These are phyloP conservation scores for Procambarus clarkii DNA, from an alignment of 1,140 invertebrate species.

Conservation along the genomic window DNA sequence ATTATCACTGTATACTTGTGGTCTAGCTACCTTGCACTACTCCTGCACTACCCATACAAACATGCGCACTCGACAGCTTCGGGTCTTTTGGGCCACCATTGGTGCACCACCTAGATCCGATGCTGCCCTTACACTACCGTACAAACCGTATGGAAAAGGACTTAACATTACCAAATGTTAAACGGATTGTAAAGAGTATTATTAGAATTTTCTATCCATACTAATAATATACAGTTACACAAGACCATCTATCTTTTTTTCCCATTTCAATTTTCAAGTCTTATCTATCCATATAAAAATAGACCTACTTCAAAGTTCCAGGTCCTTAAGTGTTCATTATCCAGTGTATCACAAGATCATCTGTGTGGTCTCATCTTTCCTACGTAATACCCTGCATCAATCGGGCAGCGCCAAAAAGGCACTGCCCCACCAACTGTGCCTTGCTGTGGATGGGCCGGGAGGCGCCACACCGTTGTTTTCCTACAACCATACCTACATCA, in stretches of 20 bases:
- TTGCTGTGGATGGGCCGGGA: conserved; percentile 46
- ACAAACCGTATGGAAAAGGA: conserved; percentile 71
- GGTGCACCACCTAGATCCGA: conserved; percentile 40
- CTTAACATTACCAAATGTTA: conserved; percentile 66
- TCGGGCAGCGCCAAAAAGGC: conserved; percentile 16
- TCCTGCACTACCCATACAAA: conserved; percentile 71
- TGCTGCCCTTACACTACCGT: conserved; percentile 66
- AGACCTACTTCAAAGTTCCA: conserved; percentile 69
- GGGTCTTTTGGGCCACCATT: conserved; percentile 48
- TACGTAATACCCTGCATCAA: conserved; percentile 69
- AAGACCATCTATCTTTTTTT: conserved; percentile 65
- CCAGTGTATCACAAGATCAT: conserved; percentile 69
- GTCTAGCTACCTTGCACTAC: conserved; percentile 72
- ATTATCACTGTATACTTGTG: conserved; percentile 73
- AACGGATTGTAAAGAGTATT: conserved; percentile 70
- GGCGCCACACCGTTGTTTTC: conserved; percentile 53
- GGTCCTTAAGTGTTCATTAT: conserved; percentile 62
- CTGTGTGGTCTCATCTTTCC: conserved; percentile 64
- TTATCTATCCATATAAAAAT: conserved; percentile 71
- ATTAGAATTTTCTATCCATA: conserved; percentile 66
- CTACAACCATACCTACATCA: conserved; percentile 47
- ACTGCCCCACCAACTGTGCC: conserved; percentile 45
- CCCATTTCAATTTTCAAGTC: conserved; percentile 51
- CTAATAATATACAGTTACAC: conserved; percentile 70
- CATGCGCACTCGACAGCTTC: conserved; percentile 68